Evolutionary conservation across 2,888 invertebrate species (phyloP).

Genomic region (Heterodera filipjevi): DNA sequence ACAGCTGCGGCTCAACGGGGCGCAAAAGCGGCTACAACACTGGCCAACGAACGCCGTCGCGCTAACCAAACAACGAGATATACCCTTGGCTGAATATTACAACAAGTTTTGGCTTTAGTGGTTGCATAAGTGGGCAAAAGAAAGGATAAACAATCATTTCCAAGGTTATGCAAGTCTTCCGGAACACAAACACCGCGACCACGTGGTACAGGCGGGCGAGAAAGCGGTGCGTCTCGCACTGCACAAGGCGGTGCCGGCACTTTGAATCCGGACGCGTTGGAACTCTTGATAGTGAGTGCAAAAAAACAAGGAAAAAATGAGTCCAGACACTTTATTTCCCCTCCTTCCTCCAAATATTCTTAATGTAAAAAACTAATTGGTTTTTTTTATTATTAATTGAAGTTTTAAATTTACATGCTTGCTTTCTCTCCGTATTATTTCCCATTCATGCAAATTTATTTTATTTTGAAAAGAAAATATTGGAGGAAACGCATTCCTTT

Average conservation of each 20-base stretch:
- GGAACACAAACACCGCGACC: constrained; percentile 47
- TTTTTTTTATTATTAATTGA: no score
- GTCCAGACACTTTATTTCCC: no score
- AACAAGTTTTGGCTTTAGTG: constrained; percentile 22
- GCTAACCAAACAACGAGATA: not conserved
- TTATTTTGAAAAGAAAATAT: not conserved
- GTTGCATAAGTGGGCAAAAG: no score
- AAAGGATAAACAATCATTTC: not conserved
- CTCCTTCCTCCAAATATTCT: no score
- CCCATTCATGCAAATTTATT: no score
- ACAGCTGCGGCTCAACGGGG: not conserved
- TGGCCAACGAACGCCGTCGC: not conserved
- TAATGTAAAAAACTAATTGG: no score
- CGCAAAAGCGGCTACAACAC: not conserved
- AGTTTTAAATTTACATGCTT: no score
- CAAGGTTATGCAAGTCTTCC: constrained; percentile 47
- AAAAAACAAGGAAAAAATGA: no score
- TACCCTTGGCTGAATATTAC: constrained; percentile 30
- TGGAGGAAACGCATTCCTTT: no score
- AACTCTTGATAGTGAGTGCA: not conserved
- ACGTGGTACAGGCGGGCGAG: constrained; percentile 48
- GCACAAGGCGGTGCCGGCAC: not conserved
- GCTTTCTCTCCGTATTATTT: no score
- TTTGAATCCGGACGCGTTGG: not conserved
- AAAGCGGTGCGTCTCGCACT: constrained; percentile 29